phyloP scores from a whole-genome alignment of 2,888 invertebrate species.

The Yponomeuta plumbellus region DNA sequence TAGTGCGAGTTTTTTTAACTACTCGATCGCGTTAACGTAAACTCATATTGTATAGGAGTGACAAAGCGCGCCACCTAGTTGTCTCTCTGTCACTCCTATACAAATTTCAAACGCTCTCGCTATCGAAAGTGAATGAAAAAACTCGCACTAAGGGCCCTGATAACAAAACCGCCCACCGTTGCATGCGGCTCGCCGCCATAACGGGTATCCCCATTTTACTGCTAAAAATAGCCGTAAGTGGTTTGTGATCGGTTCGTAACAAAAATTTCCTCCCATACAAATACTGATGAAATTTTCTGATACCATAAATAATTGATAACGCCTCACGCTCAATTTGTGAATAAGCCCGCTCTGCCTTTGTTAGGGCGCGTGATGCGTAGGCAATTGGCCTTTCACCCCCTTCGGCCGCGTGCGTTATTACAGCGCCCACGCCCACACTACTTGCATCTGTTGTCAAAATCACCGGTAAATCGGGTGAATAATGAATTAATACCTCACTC shows the following conservation, averaged over 20 bases:
- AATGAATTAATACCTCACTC: slow-evolving; percentile 22
- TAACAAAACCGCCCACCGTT: slow-evolving; percentile 21
- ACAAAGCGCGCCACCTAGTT: too few species aligned
- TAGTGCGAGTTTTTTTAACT: too few species aligned
- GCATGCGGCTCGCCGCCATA: slow-evolving; percentile 22
- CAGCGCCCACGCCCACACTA: slow-evolving; percentile 20
- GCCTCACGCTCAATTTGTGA: slow-evolving; percentile 22
- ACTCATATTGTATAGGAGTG: too few species aligned
- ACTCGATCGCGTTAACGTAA: too few species aligned
- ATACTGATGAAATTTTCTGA: slow-evolving; percentile 23
- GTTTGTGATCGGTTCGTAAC: slow-evolving; percentile 23
- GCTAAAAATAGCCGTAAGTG: slow-evolving; percentile 23
- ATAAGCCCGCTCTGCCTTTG: slow-evolving; percentile 14
- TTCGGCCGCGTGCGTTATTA: slow-evolving; percentile 19
- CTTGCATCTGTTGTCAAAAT: slow-evolving; percentile 22
- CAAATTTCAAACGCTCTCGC: too few species aligned
- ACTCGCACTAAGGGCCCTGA: too few species aligned
- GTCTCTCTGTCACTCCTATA: too few species aligned
- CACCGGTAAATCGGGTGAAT: slow-evolving; percentile 18
- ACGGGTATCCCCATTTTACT: slow-evolving; percentile 21
- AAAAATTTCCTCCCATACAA: too few species aligned
- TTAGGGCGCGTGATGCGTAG: slow-evolving; percentile 20
- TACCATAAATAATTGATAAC: slow-evolving; percentile 20
- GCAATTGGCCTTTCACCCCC: slow-evolving; percentile 20
- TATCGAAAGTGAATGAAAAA: too few species aligned